These are phyloP conservation scores for Parazoanthus darwini DNA, from an alignment of 92 coral and sea anemone genomes.

Conservation along the genomic window DNA sequence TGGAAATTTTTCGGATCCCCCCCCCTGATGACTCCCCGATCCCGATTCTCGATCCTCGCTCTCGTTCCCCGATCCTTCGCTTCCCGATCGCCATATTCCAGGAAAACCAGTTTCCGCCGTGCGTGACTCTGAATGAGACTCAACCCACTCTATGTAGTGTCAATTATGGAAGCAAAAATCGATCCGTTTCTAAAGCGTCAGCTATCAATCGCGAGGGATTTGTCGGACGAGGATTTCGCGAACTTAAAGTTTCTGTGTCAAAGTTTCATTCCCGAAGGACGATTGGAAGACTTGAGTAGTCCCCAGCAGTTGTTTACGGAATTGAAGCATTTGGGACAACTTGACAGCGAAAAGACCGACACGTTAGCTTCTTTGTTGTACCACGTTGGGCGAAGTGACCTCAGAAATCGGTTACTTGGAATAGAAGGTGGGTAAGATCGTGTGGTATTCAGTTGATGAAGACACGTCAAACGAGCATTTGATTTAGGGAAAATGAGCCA, in stretches of 20 bases:
- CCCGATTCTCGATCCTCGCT: too few species aligned
- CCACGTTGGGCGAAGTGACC: conserved; percentile 85
- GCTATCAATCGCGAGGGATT: conserved; percentile 78
- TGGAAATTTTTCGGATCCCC: too few species aligned
- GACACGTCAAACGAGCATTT: neutral
- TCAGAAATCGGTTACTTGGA: conserved; percentile 84
- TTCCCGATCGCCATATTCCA: too few species aligned
- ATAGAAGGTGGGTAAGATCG: conserved; percentile 60
- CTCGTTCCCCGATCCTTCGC: too few species aligned
- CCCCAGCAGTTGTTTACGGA: conserved; percentile 86
- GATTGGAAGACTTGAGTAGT: conserved; percentile 63
- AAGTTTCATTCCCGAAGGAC: conserved; percentile 79
- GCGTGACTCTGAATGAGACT: too few species aligned
- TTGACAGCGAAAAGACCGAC: conserved; percentile 69
- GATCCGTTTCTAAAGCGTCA: conserved; percentile 50
- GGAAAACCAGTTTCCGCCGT: too few species aligned
- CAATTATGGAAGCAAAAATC: too few species aligned
- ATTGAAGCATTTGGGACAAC: conserved; percentile 70
- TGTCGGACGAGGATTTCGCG: conserved; percentile 80
- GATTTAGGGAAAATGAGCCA: neutral
- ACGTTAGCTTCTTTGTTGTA: conserved; percentile 75
- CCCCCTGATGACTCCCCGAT: too few species aligned
- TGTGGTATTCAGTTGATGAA: neutral
- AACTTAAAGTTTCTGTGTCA: conserved; percentile 90
- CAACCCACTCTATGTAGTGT: too few species aligned